Percentiles rank a stretch among this genome's conserved stretches.
Evolutionary conservation across 1,140 invertebrate species (phyloP).

Genomic region (Pseudoatta argentina): DNA sequence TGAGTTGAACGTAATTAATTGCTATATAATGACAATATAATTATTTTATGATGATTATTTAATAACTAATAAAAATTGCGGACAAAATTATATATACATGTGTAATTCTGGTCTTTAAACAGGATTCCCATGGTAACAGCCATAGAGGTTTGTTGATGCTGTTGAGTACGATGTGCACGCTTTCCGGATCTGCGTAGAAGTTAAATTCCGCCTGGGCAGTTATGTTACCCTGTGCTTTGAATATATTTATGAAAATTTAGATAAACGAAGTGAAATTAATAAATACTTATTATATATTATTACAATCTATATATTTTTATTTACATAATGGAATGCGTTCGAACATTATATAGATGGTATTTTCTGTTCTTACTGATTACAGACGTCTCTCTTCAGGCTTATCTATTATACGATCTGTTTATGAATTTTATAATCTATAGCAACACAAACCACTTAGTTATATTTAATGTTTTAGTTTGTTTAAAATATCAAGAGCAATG

Average conservation of each 20-base stretch:
- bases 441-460: not conserved
- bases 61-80: not conserved
- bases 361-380: not conserved
- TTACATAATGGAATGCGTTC: not conserved
- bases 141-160: conserved; percentile 87
- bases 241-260: not conserved
- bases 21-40: not conserved
- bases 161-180: conserved; percentile 90
- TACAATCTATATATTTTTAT: not conserved
- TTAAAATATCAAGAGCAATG: not conserved
- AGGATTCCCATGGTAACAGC: conserved; percentile 90
- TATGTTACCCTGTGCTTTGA: conserved; percentile 46
- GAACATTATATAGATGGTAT: not conserved
- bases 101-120: conserved; percentile 84
- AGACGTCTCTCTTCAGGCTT: not conserved
- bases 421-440: not conserved
- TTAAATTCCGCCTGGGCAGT: conserved; percentile 92
- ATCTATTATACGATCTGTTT: not conserved
- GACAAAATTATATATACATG: conserved; percentile 82
- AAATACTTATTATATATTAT: conserved; percentile 5
- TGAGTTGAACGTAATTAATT: not conserved
- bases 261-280: not conserved
- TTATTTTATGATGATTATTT: not conserved
- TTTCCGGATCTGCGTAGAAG: conserved; percentile 93
- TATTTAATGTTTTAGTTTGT: not conserved